Percentiles rank a stretch among this genome's conserved stretches.
phyloP scores from a whole-genome alignment of 2,888 invertebrate genomes.

The Noctua comes region DNA sequence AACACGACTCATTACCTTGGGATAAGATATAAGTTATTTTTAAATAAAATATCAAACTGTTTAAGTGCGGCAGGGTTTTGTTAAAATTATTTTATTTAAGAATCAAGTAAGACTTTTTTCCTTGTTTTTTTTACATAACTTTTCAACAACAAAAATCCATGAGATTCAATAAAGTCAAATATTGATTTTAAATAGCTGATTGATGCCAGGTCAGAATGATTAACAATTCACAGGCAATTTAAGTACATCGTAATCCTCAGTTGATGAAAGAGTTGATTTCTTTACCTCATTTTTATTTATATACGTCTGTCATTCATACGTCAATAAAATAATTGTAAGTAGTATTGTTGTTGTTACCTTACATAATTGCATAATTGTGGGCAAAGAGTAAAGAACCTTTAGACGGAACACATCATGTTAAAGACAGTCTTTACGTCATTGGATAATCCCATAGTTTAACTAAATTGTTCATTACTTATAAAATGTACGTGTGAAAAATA shows the following conservation, averaged over 20 bases:
- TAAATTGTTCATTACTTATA: neutral
- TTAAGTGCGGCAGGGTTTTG: neutral
- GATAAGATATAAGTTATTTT: neutral
- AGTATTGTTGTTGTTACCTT: slow-evolving; percentile 38
- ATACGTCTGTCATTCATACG: slow-evolving; percentile 5
- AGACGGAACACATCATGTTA: neutral
- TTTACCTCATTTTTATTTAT: neutral
- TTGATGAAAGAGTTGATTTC: neutral
- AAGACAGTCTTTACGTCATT: slow-evolving; percentile 24
- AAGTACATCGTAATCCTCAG: neutral
- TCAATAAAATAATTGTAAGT: slow-evolving; percentile 34
- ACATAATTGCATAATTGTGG: slow-evolving; percentile 32
- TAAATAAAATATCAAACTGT: neutral
- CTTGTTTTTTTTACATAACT: neutral
- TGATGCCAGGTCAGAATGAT: neutral
- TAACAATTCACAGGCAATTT: neutral
- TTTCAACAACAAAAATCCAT: neutral
- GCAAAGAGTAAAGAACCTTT: slow-evolving; percentile 34
- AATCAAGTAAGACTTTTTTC: neutral
- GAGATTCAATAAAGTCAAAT: neutral
- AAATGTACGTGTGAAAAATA: neutral
- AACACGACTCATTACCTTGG: slow-evolving; percentile 38
- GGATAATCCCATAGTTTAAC: slow-evolving; percentile 20
- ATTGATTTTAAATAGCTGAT: neutral
- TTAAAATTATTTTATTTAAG: neutral